A percentile compares a stretch with the other conserved stretches of the same genome.
Evolutionary conservation across 2,888 invertebrate species (phyloP).

Genomic region (Tetramorium bicarinatum): DNA sequence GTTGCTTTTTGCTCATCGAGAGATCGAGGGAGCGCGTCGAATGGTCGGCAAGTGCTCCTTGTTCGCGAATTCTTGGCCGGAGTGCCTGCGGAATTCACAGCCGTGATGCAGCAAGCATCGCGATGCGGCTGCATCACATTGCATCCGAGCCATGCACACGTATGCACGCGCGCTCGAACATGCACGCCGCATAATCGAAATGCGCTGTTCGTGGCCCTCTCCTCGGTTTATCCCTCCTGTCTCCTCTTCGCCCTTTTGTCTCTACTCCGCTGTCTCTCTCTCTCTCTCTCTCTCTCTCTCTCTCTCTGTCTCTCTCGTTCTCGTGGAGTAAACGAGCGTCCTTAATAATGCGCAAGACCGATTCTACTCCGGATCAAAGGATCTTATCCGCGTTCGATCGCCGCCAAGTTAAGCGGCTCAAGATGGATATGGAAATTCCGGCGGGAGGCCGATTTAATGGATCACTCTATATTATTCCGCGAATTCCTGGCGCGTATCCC

Average conservation of each 20-base stretch:
- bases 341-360: conserved; percentile 77
- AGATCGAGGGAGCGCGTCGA: conserved; percentile 31
- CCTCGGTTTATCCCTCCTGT: conserved; percentile 9
- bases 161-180: conserved; percentile 34
- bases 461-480: conserved; percentile 54
- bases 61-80: conserved; percentile 55
- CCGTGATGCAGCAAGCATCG: conserved; percentile 44
- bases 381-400: conserved; percentile 58
- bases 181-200: conserved; percentile 55
- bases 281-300: background rate
- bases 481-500: conserved; percentile 38
- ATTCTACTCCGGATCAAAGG: conserved; percentile 72
- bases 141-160: conserved; percentile 23
- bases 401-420: conserved; percentile 63
- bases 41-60: conserved; percentile 44
- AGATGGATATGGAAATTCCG: conserved; percentile 65
- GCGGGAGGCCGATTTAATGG: conserved; percentile 50
- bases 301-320: background rate
- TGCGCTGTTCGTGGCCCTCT: conserved; percentile 48
- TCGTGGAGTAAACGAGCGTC: conserved; percentile 64
- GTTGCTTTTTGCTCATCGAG: conserved; percentile 47
- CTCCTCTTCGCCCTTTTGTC: background rate
- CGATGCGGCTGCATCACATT: conserved; percentile 35
- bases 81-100: conserved; percentile 66
- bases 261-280: background rate